phyloP scores from a whole-genome alignment of 2,113 vertebrate species.

The Morone saxatilis region DNA sequence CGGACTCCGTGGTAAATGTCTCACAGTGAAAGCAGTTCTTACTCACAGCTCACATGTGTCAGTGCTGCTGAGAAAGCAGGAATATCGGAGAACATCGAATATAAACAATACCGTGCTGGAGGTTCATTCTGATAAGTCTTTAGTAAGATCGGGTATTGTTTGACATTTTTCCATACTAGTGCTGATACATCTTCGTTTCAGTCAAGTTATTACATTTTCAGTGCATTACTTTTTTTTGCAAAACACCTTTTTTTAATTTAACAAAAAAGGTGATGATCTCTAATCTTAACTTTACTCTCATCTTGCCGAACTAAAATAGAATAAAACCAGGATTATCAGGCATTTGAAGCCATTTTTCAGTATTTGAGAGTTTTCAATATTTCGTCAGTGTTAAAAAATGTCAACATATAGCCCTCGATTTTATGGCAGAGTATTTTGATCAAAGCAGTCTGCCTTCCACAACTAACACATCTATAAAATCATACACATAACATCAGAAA shows the following conservation, averaged over 20 bases:
- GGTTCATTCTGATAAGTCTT: not conserved
- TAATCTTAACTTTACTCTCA: too few relatives aligned
- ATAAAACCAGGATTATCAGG: not conserved
- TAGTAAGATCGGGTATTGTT: not conserved
- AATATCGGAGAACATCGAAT: not conserved
- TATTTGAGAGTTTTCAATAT: not conserved
- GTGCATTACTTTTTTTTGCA: not conserved
- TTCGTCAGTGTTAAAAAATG: not conserved
- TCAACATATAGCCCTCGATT: not conserved
- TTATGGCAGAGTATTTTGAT: not conserved
- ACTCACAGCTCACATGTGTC: constrained; percentile 18
- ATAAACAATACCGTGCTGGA: constrained; percentile 21
- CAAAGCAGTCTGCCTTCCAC: not conserved
- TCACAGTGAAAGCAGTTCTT: constrained; percentile 28
- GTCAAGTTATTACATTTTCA: not conserved
- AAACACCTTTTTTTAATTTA: not conserved
- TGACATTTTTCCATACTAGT: not conserved
- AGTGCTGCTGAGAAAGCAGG: constrained; percentile 21
- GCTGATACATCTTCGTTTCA: not conserved
- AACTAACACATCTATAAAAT: not conserved
- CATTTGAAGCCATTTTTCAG: not conserved
- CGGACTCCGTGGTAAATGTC: constrained; percentile 36
- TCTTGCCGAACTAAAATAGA: not conserved
- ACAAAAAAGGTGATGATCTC: not conserved
- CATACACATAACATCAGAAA: not conserved